phyloP scores from a whole-genome alignment of 2,113 vertebrate species.

The Eonycteris spelaea region DNA sequence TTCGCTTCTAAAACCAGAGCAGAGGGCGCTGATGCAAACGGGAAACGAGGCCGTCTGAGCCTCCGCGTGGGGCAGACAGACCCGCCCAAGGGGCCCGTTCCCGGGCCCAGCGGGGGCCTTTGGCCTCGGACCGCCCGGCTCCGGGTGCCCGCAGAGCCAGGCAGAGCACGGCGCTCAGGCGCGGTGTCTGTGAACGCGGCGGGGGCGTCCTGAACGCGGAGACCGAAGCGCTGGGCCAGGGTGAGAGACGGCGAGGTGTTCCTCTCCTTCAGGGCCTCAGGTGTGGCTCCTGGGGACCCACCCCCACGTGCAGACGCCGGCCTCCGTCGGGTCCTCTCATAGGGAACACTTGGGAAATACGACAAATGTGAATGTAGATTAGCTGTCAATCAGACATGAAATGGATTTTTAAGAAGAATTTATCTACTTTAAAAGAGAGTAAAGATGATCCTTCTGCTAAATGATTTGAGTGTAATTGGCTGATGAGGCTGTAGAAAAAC shows the following conservation, averaged over 20 bases:
- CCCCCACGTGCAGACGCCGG: no score
- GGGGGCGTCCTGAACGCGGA: no score
- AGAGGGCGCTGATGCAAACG: not conserved
- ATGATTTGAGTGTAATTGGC: conserved; percentile 49
- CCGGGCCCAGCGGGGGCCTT: not conserved
- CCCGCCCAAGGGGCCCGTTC: fast-evolving
- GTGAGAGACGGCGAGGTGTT: no score
- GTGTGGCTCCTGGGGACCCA: no score
- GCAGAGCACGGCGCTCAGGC: no score
- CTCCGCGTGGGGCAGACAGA: fast-evolving
- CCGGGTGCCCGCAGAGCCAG: no score
- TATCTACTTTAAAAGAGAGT: conserved; percentile 56
- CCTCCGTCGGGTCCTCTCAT: not conserved
- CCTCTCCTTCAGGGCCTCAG: no score
- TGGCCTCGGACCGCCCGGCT: no score
- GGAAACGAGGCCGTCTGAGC: not conserved
- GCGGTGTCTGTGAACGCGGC: no score
- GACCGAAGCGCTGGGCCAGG: no score
- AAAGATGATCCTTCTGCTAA: conserved; percentile 44
- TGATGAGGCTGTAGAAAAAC: conserved; percentile 43
- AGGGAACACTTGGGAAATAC: not conserved
- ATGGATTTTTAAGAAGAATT: conserved; percentile 40
- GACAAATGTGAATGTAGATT: conserved; percentile 20
- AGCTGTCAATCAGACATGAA: conserved; percentile 46
- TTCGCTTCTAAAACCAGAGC: not conserved